These are phyloP conservation scores for Papilio polytes DNA, from an alignment of 1,140 invertebrate genomes.

Conservation along the genomic window DNA sequence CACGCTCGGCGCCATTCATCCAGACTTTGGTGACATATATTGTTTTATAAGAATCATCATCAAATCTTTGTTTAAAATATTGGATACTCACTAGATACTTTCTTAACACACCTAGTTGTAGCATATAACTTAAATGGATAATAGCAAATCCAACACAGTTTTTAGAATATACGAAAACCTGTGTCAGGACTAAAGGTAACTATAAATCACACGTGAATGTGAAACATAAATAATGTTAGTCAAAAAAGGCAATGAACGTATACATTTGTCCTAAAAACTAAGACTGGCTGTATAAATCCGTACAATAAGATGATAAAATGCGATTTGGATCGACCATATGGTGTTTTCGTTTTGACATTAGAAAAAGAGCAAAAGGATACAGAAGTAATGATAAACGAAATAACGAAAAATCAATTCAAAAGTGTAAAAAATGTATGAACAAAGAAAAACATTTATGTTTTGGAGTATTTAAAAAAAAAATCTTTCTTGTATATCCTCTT, in stretches of 20 bases:
- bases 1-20: constrained; percentile 3
- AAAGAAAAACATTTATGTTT: too few relatives aligned
- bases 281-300: background rate
- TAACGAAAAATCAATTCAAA: background rate
- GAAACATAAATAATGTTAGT: background rate
- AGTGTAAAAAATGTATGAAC: background rate
- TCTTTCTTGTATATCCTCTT: background rate
- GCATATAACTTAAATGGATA: too few relatives aligned
- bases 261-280: background rate
- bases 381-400: background rate
- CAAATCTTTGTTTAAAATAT: too few relatives aligned
- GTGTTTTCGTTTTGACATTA: background rate
- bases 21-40: background rate
- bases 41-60: background rate
- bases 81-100: too few relatives aligned
- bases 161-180: background rate
- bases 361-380: background rate
- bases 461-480: background rate
- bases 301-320: background rate
- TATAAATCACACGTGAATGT: background rate
- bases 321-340: background rate
- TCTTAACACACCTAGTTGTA: too few relatives aligned
- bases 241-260: background rate
- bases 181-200: background rate
- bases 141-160: too few relatives aligned